Base-by-base conservation (phyloP, 37 sponge, comb jelly and placozoan genomes). In the Bolinopsis microptera region DNA sequence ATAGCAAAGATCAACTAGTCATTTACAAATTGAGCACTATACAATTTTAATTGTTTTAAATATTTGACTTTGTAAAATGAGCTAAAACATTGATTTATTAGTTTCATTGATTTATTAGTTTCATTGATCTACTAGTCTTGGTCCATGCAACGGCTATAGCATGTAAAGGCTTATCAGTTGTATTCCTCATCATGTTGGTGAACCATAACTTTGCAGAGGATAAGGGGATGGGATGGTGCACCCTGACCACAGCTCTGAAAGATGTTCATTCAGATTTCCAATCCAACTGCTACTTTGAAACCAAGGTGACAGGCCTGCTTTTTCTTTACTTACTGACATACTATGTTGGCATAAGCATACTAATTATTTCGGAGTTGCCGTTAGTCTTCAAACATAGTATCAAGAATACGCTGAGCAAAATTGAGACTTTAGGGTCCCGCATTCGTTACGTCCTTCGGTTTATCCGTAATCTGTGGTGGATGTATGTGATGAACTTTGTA, bases 321-420 rank as follows among this genome's bases (percentile, higher is more conserved):
- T 22, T 70, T n/a, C 74, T 70, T 2, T 70, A 70, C 26, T 9
- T 70, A 28, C 3, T 26, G 30, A n/a, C 21, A 22, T 70, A 28
- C 74, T 70, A 70, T 22, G 26, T 26, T n/a, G 74, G 74, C 30
- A 26, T 70, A 1, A 70, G 1, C 26, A 22, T 70, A 3, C 5
- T n/a, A 3, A 70, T 26, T n/a, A 22, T 70, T 2, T 70, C 25
- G 24, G 21, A 24, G 5, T 2, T 70, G 1, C 74, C 74, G 2
- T n/a, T 28, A 2, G 74, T 70, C 74, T 70, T 24, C 74, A 70
- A 70, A 5, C 74, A 70, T n/a, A 70, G 74, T 22, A 70, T 70
- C 25, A 70, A 70, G 21, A 22, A 70, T n/a, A 70, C 74, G 3
- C 26, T 70, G 28, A 70, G 30, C 3, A n/a, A n/a, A 28, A 70